Conservation (phyloP, 1,140 invertebrate genomes). For the Ephestia elutella region DNA sequence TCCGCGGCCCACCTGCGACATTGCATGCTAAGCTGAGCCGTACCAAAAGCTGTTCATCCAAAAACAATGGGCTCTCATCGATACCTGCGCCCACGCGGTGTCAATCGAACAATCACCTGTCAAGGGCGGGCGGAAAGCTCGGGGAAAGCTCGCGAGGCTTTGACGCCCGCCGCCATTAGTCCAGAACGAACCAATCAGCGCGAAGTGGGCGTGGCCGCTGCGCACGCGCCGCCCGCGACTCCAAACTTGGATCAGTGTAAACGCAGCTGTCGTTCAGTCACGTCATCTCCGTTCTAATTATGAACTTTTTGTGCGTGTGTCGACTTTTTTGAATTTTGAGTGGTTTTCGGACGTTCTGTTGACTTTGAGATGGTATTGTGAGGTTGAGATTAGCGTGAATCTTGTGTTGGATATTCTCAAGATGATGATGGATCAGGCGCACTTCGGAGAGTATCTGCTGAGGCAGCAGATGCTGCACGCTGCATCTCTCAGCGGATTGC, state of each 20-base stretch:
- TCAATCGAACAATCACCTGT: slow-evolving; percentile 51
- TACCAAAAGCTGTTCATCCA: slow-evolving; percentile 11
- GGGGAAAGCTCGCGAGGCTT: slow-evolving; percentile 47
- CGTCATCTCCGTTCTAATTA: slow-evolving; percentile 42
- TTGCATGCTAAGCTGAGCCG: slow-evolving; percentile 5
- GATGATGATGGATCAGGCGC: slow-evolving; percentile 70
- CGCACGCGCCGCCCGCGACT: slow-evolving; percentile 58
- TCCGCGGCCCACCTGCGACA: background rate
- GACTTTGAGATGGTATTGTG: slow-evolving; percentile 39
- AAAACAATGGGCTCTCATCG: slow-evolving; percentile 26
- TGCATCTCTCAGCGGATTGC: slow-evolving; percentile 50
- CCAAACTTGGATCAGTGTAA: slow-evolving; percentile 46
- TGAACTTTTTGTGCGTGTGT: slow-evolving; percentile 48
- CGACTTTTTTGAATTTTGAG: slow-evolving; percentile 16
- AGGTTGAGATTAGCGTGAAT: slow-evolving; percentile 37
- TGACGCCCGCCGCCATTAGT: slow-evolving; percentile 47
- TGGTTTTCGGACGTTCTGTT: slow-evolving; percentile 22
- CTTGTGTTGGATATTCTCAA: slow-evolving; percentile 26
- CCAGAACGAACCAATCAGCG: slow-evolving; percentile 38
- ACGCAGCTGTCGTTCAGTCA: slow-evolving; percentile 54
- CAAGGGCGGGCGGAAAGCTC: slow-evolving; percentile 51
- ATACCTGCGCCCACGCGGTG: slow-evolving; percentile 43
- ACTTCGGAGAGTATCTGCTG: slow-evolving; percentile 66
- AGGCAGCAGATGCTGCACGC: slow-evolving; percentile 69
- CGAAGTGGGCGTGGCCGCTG: slow-evolving; percentile 43